Percentiles rank a stretch among this genome's conserved stretches.
phyloP scores from a whole-genome alignment of 2,797 vertebrate species.

The Sebastes matsubarae region DNA sequence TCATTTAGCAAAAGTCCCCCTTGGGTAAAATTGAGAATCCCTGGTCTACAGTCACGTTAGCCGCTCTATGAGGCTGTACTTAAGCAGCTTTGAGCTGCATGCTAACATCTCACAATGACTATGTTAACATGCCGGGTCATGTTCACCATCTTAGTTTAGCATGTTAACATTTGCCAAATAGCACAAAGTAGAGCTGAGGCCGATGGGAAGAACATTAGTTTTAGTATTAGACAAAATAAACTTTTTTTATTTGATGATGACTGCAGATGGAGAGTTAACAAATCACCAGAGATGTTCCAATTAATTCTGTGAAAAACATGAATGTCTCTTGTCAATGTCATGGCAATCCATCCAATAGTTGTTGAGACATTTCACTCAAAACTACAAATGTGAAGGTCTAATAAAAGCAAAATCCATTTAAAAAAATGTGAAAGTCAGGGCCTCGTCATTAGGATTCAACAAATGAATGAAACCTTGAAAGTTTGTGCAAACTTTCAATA shows the following conservation, averaged over 20 bases:
- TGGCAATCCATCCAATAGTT: too few species aligned
- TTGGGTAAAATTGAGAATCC: too few species aligned
- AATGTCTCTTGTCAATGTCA: background rate
- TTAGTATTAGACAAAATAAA: too few species aligned
- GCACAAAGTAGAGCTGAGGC: background rate
- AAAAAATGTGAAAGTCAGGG: background rate
- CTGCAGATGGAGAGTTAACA: background rate
- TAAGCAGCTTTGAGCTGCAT: background rate
- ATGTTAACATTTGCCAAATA: background rate
- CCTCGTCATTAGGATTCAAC: background rate
- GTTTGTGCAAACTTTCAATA: background rate
- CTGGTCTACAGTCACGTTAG: too few species aligned
- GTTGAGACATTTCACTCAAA: background rate
- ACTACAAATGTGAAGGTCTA: background rate
- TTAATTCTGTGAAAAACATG: background rate
- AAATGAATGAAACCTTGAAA: background rate
- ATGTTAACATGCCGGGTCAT: background rate
- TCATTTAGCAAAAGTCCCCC: too few species aligned
- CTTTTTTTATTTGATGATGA: background rate
- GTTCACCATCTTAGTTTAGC: background rate
- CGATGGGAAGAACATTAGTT: background rate
- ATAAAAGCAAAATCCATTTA: background rate
- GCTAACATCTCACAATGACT: background rate
- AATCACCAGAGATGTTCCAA: background rate
- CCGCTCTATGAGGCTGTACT: background rate